Conservation (phyloP, 1,140 invertebrate genomes). For the Procambarus virginalis region DNA sequence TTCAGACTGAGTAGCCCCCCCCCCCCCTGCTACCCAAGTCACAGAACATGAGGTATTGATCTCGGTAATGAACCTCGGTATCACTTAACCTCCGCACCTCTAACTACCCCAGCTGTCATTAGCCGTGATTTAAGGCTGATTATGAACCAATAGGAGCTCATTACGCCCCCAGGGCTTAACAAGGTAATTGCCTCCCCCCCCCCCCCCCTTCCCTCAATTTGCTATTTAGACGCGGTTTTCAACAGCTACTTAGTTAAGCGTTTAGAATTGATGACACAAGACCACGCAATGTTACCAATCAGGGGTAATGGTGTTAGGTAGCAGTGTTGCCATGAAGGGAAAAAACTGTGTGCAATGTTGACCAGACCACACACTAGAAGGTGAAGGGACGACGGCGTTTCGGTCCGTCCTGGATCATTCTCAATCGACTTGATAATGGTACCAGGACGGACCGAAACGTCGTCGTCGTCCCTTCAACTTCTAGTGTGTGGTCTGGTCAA, state of each 20-base stretch:
- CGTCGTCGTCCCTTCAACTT: too few relatives aligned
- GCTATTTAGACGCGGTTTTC: slow-evolving; percentile 15
- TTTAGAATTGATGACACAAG: background rate
- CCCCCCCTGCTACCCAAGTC: too few relatives aligned
- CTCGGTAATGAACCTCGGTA: too few relatives aligned
- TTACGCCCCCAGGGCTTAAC: background rate
- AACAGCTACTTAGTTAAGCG: slow-evolving; percentile 19
- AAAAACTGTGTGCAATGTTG: background rate
- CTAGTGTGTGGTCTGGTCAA: too few relatives aligned
- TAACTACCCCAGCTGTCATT: slow-evolving; percentile 1
- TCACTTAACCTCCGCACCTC: background rate
- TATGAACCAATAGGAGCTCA: slow-evolving; percentile 23
- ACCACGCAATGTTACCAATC: background rate
- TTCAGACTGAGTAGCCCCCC: too few relatives aligned
- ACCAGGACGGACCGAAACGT: too few relatives aligned
- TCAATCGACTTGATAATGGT: too few relatives aligned
- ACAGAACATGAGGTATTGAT: too few relatives aligned
- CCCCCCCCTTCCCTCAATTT: background rate
- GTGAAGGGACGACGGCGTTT: too few relatives aligned
- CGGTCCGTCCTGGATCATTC: too few relatives aligned
- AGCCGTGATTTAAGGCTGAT: slow-evolving; percentile 21
- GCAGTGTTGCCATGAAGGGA: too few relatives aligned
- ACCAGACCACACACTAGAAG: background rate
- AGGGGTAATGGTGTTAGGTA: background rate
- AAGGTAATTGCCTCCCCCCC: slow-evolving; percentile 2